A percentile compares a stretch with the other conserved stretches of the same genome.
These are phyloP conservation scores for Siniperca chuatsi DNA, from an alignment of 2,113 vertebrate species.

Conservation along the genomic window DNA sequence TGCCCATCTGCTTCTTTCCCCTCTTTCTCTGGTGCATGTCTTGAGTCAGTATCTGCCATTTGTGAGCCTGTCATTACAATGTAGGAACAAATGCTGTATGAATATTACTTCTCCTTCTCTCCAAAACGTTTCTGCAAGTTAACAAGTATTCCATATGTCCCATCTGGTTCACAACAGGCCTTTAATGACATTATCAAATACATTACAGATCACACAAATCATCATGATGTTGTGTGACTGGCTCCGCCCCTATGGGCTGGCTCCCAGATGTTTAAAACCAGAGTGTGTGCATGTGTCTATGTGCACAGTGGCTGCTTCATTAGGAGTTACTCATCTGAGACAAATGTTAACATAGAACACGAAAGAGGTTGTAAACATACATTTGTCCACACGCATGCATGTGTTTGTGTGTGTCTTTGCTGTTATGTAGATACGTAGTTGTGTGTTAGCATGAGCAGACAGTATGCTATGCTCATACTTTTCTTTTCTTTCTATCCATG, in stretches of 20 bases:
- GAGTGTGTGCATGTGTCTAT: background rate
- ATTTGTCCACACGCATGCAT: background rate
- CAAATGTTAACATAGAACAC: conserved; percentile 28
- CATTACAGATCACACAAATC: conserved; percentile 78
- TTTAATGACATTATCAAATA: conserved; percentile 79
- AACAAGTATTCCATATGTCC: conserved; percentile 74
- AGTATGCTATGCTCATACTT: background rate
- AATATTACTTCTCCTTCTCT: conserved; percentile 32
- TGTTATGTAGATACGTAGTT: background rate
- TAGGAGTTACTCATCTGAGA: conserved; percentile 33
- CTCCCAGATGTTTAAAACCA: conserved; percentile 65
- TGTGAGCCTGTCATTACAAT: conserved; percentile 20
- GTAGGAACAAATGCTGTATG: conserved; percentile 22
- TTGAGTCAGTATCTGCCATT: conserved; percentile 24
- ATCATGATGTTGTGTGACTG: conserved; percentile 62
- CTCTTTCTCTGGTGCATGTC: conserved; percentile 8
- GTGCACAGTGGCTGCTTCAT: conserved; percentile 13
- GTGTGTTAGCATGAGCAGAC: background rate
- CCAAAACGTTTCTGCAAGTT: conserved; percentile 43
- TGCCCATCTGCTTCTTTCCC: conserved; percentile 1
- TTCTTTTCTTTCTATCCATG: conserved; percentile 26
- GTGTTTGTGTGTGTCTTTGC: background rate
- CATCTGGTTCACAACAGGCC: conserved; percentile 64
- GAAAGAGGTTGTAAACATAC: background rate
- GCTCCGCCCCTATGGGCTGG: conserved; percentile 34